These are phyloP conservation scores for Lepus europaeus DNA, from an alignment of 2,113 vertebrate species.

Conservation along the genomic window DNA sequence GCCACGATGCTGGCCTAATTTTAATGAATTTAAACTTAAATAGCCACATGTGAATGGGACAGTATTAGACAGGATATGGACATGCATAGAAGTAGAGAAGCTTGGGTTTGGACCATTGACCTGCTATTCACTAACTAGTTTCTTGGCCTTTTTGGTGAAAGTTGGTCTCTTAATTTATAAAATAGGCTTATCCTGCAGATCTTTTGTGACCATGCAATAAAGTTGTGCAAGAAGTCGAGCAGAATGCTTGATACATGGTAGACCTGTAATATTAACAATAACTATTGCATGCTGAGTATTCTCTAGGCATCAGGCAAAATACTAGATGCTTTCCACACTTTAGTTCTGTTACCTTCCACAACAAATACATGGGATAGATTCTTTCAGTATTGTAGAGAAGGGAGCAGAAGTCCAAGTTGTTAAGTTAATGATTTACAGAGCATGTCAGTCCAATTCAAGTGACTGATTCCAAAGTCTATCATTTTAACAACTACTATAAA, in stretches of 20 bases:
- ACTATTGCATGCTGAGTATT: neutral
- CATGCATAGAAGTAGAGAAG: neutral
- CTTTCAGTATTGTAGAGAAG: neutral
- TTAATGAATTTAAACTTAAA: conserved; percentile 12
- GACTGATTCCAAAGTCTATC: neutral
- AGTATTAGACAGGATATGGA: neutral
- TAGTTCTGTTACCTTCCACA: conserved; percentile 10
- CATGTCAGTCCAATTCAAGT: neutral
- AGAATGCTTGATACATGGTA: neutral
- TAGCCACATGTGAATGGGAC: neutral
- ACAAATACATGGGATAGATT: neutral
- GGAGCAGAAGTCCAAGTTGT: neutral
- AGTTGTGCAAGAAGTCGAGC: neutral
- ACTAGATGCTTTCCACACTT: neutral
- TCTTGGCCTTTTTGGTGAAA: neutral
- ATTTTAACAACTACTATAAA: neutral
- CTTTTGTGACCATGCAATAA: neutral
- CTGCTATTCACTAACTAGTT: neutral
- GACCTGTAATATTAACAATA: neutral
- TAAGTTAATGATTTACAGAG: neutral
- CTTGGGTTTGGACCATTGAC: neutral
- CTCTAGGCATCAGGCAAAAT: neutral
- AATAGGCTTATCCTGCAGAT: neutral
- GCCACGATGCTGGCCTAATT: neutral
- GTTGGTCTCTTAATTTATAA: neutral